A percentile compares a stretch with the other conserved stretches of the same genome.
These are phyloP conservation scores for Caenorhabditis uteleia DNA, from an alignment of 2,888 invertebrate genomes.

Conservation along the genomic window DNA sequence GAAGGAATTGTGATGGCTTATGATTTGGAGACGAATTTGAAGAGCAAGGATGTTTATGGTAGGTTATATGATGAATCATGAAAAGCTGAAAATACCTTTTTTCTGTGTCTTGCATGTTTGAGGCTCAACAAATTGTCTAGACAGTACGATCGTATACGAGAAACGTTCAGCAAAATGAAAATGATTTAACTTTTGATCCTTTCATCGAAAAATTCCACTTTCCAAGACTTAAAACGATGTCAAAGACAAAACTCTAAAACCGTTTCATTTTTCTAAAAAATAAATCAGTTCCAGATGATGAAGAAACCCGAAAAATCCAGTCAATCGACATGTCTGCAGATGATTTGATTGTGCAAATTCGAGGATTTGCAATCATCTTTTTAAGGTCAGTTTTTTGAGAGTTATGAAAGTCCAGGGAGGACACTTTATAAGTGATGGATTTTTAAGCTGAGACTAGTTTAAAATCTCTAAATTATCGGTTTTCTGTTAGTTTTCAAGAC, in stretches of 20 bases:
- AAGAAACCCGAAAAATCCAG: slow-evolving; percentile 15
- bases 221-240: no score
- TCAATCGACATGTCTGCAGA: slow-evolving; percentile 4
- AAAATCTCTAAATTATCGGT: no score
- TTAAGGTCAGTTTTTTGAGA: slow-evolving; percentile 1
- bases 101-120: no score
- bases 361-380: slow-evolving; percentile 11
- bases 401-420: neutral
- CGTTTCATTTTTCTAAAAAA: neutral
- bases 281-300: slow-evolving; percentile 11
- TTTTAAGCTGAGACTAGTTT: no score
- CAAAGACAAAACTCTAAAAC: neutral
- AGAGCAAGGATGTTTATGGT: slow-evolving; percentile 12
- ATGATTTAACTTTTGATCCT: no score
- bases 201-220: neutral
- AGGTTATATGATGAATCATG: no score
- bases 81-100: no score
- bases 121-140: no score
- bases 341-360: slow-evolving; percentile 15
- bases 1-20: slow-evolving; percentile 9
- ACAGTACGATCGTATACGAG: no score
- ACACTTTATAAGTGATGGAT: no score
- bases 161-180: no score
- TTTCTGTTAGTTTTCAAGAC: no score
- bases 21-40: slow-evolving; percentile 7